Evolutionary conservation across 1,140 invertebrate genomes (phyloP), one percentile per base, ranked within the genome.

Genomic region (Venustaconcha ellipsiformis): DNA sequence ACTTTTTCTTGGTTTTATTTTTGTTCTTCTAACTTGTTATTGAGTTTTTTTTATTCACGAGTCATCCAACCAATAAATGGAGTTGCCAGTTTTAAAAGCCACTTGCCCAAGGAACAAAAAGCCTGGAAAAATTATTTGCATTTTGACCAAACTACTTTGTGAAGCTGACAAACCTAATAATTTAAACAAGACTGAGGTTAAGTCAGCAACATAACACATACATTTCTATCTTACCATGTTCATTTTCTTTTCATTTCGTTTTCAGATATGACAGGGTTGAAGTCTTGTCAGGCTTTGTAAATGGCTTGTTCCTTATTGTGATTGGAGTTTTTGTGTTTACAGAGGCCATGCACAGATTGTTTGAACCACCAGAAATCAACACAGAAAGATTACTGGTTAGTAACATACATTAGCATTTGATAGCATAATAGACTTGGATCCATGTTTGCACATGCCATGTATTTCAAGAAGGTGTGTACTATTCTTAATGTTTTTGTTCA

Each of bases 281-380:
- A 92, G 96, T 99, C 0, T 84, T 99, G 14, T 97, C 97, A 12
- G 98, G 97, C 1, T 99, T 99, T 91, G 95, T 98, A 0, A 99
- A 99, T 91, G 97, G 96, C 56, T 91, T 99, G 14, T 98, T 99
- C 84, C 91, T 99, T 59, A 90, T 99, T 1, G 97, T 99, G 87
- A 97, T 99, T 84, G 95, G 96, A 37, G 96, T 99, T 87, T 99
- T 98, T 89, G 97, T 99, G 59, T 95, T 99, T 92, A 96, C 95
- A 1, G 97, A 98, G 90, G 97, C 97, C 26, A 94, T 99, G 0
- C 96, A 97, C 37, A 79, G 93, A 72, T 80, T 93, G 0, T 89
- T 90, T 74, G 91, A 93, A 81, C 92, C 92, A 15, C 92, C 93
- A 55, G 89, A 91, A 67, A 90, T 93, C n/a, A 88, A 90, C 48